These are phyloP conservation scores for Rhamphomyia laevipes DNA, from an alignment of 2,888 invertebrate genomes.

Conservation along the genomic window DNA sequence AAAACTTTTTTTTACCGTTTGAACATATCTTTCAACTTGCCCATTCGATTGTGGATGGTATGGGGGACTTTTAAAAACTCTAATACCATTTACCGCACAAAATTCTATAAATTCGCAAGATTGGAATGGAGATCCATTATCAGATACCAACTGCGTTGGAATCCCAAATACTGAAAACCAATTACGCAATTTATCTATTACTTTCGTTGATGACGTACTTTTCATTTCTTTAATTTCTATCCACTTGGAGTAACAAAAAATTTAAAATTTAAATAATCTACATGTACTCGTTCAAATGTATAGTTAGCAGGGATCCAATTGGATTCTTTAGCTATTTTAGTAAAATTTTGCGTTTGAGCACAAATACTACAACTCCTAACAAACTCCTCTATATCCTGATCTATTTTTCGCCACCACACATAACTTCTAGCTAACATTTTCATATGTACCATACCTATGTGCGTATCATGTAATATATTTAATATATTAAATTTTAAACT, in stretches of 20 bases:
- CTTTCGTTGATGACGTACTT: background rate
- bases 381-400: slow-evolving; percentile 18
- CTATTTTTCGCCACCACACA: slow-evolving; percentile 21
- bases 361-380: slow-evolving; percentile 12
- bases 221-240: slow-evolving; percentile 6
- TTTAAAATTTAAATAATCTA: slow-evolving; percentile 8
- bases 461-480: slow-evolving; percentile 15
- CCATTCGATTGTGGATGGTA: slow-evolving; percentile 9
- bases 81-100: background rate
- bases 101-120: slow-evolving; percentile 1
- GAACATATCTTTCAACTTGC: slow-evolving; percentile 7
- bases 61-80: slow-evolving; percentile 7
- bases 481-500: slow-evolving; percentile 11
- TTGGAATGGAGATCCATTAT: slow-evolving; percentile 17
- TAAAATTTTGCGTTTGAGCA: slow-evolving; percentile 11
- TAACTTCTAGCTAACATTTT: slow-evolving; percentile 19
- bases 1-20: slow-evolving; percentile 1
- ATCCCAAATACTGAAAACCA: slow-evolving; percentile 15
- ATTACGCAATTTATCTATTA: slow-evolving; percentile 3
- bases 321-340: slow-evolving; percentile 11
- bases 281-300: slow-evolving; percentile 11
- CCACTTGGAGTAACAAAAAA: slow-evolving; percentile 9
- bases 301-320: slow-evolving; percentile 1
- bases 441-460: slow-evolving; percentile 21
- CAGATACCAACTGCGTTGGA: slow-evolving; percentile 15